Evolutionary conservation across 2,888 invertebrate species (phyloP).

Genomic region (Spilosoma lubricipeda): DNA sequence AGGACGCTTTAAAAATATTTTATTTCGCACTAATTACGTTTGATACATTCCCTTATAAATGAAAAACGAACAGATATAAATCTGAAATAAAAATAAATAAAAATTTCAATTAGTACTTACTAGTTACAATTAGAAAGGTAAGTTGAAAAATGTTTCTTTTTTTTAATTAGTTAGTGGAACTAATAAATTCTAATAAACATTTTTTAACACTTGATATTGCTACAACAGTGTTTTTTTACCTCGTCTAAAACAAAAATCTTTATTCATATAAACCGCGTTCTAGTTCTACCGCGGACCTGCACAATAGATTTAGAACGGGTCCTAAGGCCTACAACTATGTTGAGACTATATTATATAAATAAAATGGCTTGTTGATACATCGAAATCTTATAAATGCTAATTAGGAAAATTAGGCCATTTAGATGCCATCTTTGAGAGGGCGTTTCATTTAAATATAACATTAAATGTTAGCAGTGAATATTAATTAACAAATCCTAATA

Average conservation of each 20-base stretch:
- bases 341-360: neutral
- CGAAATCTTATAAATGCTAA: neutral
- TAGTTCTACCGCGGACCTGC: neutral
- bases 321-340: neutral
- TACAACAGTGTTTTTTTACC: neutral
- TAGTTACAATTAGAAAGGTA: neutral
- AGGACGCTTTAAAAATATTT: slow-evolving; percentile 37
- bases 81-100: slow-evolving; percentile 26
- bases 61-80: slow-evolving; percentile 23
- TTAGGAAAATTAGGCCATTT: neutral
- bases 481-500: neutral
- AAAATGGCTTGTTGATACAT: neutral
- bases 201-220: neutral
- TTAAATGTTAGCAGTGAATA: neutral
- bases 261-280: neutral
- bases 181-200: neutral
- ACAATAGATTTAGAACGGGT: neutral
- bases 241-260: neutral
- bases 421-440: neutral
- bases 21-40: slow-evolving; percentile 45
- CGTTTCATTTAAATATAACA: neutral
- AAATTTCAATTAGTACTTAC: neutral
- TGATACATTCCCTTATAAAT: slow-evolving; percentile 57
- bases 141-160: neutral
- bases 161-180: neutral